Evolutionary conservation across 1,140 invertebrate species (phyloP), one percentile per base, ranked within the genome.

Genomic region (Leptinotarsa lineolata): DNA sequence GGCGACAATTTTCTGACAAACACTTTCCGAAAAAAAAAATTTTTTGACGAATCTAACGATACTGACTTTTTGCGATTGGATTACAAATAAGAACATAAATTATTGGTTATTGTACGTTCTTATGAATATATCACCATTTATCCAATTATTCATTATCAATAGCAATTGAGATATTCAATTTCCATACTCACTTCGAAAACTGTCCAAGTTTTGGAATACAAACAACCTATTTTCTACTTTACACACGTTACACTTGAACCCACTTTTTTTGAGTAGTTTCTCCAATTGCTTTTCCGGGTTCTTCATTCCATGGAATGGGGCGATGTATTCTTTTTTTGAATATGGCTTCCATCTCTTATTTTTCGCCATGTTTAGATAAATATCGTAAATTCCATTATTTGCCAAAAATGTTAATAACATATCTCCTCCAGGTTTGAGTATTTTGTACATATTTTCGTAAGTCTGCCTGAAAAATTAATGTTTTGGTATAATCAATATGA

Each of bases 381-480:
- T 88, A 58, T 92, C 89, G 77, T 90, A 94, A 5, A 93, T 88
- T 0, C 89, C 88, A 84, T 92, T 91, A n/a, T 87, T 87, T 0
- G 90, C 91, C 0, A 93, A 80, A 77, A 94, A 93, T 12, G 90
- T 88, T 11, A 94, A 79, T 0, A 94, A 80, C 44, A 89, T 89
- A 76, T 92, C 91, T 3, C 93, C 93, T 16, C 88, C 89, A 2
- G 87, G 86, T 72, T 86, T 86, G 2, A 93, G 84, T 12, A 93
- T 77, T 59, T 89, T 81, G 78, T 87, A 89, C 48, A 93, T 89
- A 78, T 93, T 93, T 75, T 85, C 80, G 70, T 92, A 87, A 0
- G 89, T 90, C 76, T 81, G 83, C 77, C 91, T 92, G 82, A 13
- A 83, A 84, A 76, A 76, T 70, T 76, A 81, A 78, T 21, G 30